A percentile compares a stretch with the other conserved stretches of the same genome.
Evolutionary conservation across 1,140 invertebrate genomes (phyloP).

Genomic region (Drosophila arizonae): DNA sequence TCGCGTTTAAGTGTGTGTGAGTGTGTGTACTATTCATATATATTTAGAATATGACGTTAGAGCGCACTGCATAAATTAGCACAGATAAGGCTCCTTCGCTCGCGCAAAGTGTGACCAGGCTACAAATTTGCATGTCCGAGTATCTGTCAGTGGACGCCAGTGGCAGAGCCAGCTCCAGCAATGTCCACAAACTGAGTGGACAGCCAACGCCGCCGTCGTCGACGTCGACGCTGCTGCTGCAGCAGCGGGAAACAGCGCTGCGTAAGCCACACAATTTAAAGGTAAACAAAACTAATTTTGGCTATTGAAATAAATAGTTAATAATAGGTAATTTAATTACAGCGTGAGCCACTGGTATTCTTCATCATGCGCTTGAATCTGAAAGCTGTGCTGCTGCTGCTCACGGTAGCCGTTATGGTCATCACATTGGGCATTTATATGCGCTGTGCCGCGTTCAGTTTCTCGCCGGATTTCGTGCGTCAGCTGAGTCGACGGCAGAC

Average conservation of each 20-base stretch:
- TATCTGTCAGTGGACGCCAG: conserved; percentile 28
- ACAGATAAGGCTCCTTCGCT: conserved; percentile 13
- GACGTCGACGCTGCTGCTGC: conserved; percentile 4
- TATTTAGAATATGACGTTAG: conserved; percentile 50
- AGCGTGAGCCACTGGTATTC: conserved; percentile 78
- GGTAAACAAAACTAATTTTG: conserved; percentile 19
- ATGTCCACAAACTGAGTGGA: conserved; percentile 16
- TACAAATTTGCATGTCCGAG: conserved; percentile 40
- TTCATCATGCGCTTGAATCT: conserved; percentile 85
- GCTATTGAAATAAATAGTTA: neutral
- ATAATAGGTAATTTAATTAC: neutral
- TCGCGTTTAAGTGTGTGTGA: neutral
- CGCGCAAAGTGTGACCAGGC: conserved; percentile 34
- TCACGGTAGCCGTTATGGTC: conserved; percentile 83
- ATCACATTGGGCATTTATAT: conserved; percentile 85
- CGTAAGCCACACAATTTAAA: conserved; percentile 40
- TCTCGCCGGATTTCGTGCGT: conserved; percentile 68
- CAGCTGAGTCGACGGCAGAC: conserved; percentile 41
- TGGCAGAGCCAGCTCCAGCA: conserved; percentile 16
- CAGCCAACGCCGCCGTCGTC: conserved; percentile 22
- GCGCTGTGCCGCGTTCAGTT: conserved; percentile 83
- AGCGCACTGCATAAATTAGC: conserved; percentile 23
- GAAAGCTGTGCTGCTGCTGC: conserved; percentile 84
- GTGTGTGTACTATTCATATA: conserved; percentile 15
- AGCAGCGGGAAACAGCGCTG: conserved; percentile 29